Base-by-base conservation (phyloP, 2,113 vertebrate genomes). In the Garra rufa region DNA sequence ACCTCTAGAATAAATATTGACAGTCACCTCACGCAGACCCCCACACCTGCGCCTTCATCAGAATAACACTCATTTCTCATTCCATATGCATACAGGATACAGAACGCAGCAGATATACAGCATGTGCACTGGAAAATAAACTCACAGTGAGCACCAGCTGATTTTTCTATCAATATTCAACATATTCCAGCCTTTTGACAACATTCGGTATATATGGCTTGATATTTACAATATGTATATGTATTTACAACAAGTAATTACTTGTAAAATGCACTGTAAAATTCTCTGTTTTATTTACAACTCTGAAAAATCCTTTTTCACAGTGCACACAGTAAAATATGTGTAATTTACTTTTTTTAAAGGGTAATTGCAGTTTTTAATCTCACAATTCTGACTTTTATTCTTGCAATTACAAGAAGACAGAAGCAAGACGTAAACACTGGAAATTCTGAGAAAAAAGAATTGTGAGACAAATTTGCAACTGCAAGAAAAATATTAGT, bases 41-140 rank as follows among this genome's bases (percentile, higher is more conserved):
- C 30, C 11, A 48, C 71, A 76, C 73, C 73, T 76, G 71, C 19
- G 73, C 74, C 34, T 52, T 55, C 15, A 75, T 69, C 65, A 21
- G 11, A 69, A 69, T 15, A 38, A 34, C 65, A 38, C 67, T 70
- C 34, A n/a, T 70, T 70, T n/a, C 67, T 11, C 74, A 50, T 50
- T 46, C 44, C 15, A 48, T 9, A 26, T 26, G 46, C 71, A 48
- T 9, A 50, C 73, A 10, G 15, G 15, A 30, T 52, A 11, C 46
- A 52, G 26, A 67, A 70, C 65, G 4, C 1, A 14, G 19, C 3
- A 30, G 17, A 67, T 34, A 19, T 19, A 19, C 63, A 34, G 9
- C 9, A 30, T 34, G 63, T 7, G 28, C 63, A 67, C 63, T 34
- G 28, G 4, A 30, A 41, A 38, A 19, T 11, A 41, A 69, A 17